Evolutionary conservation across 1,140 invertebrate species (phyloP), one percentile per base, ranked within the genome.

Genomic region (Portunus trituberculatus): DNA sequence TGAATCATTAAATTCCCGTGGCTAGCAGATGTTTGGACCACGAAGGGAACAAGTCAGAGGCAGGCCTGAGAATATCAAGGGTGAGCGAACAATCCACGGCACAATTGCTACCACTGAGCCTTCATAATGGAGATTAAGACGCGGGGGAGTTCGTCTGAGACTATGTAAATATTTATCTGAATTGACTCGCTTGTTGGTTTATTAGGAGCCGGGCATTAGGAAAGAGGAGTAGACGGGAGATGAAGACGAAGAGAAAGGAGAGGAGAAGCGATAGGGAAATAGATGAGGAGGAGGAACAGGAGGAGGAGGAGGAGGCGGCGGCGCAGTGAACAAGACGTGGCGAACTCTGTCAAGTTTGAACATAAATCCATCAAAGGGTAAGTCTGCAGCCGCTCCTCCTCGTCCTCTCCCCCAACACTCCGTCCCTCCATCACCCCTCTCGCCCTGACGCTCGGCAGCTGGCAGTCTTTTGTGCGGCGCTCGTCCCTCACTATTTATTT

Each of bases 91-190:
- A 76, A 25, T n/a, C 20, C 67, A 76, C 25, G 20, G n/a, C 16
- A n/a, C 25, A 76, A 76, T 76, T n/a, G 20, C 25, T n/a, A 59
- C 10, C 20, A 76, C 20, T 76, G 20, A 76, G 67, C n/a, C 67
- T 76, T 76, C 16, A n/a, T n/a, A 76, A 76, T 76, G 67, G 25
- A n/a, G 67, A 76, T 76, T 76, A 76, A 76, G 67, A 76, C 67
- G 25, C 6, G 67, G 20, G 67, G 67, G 67, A 76, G 67, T 76
- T 20, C 67, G 7, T 76, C 25, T 76, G 67, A 20, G 67, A n/a
- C 67, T 7, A 39, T 76, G 67, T n/a, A 76, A 76, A 76, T 76
- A 76, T 76, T 20, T 7, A 7, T 76, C 16, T 76, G 67, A 76
- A 76, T 76, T 76, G 16, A 76, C 16, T 76, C 12, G 52, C 52